Evolutionary conservation across 92 coral and sea anemone genomes (phyloP), one percentile per base, ranked within the genome.

Genomic region (Actinostola sp.): DNA sequence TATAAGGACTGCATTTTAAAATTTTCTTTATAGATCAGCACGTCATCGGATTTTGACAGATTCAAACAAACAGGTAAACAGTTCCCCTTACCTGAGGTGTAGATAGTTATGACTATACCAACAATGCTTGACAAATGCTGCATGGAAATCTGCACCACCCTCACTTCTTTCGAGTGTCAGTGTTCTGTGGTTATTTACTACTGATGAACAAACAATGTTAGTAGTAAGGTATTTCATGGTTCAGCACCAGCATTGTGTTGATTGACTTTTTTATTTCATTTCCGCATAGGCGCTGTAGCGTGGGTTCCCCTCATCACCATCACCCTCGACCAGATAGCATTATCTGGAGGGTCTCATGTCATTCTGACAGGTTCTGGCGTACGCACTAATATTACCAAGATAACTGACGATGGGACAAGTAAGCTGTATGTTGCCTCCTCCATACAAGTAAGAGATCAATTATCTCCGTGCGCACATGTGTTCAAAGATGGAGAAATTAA

Each of bases 341-440:
- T 82, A 33, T 61, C 75, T 29, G 88, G 92, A 46, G 82, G 84
- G 30, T 49, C 92, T 44, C 92, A 84, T 24, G 84, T 78, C 31
- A 53, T 87, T 8, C 39, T 87, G 21, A 73, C 66, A 15, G 80
- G 88, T n/a, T 13, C 74, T 21, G 34, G 27, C 43, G 53, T 74
- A 28, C 24, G 25, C 13, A 51, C 83, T 30, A 82, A 53, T 24
- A 73, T 77, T 61, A 58, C 45, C 30, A 70, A 38, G 58, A 59
- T 87, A 43, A 65, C 81, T 10, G 87, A 79, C 59, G 92, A 87
- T 34, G 87, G 88, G 25, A 59, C 81, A 26, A 65, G 85, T 61
- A 75, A 72, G 29, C 44, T 87, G 12, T 87, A 76, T 49, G 41
- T 87, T 23, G 73, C 81, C 30, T 87, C 92, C 15, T 77, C 82